Base-by-base conservation (phyloP, 2,113 vertebrate species). In the Salminus brasiliensis region DNA sequence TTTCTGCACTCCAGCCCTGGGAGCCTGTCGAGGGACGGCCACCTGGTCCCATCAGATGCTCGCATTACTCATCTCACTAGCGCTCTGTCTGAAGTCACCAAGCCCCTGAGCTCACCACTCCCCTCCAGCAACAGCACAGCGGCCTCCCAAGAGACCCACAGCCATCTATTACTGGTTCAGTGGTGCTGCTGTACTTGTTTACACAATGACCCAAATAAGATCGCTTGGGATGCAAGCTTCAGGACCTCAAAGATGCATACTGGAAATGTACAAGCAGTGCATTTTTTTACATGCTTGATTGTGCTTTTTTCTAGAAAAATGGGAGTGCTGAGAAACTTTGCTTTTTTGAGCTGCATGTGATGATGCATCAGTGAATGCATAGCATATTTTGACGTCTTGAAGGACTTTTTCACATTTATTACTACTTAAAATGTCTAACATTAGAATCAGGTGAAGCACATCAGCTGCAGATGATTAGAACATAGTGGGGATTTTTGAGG, bases 121-220 rank as follows among this genome's bases (percentile, higher is more conserved):
- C 30, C 73, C 79, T 57, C 72, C 81, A 80, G 85, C 86, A 85
- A 75, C 78, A 65, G 82, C 83, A 78, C 47, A 60, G 70, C 12
- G 53, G 25, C 71, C 53, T 81, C 81, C 81, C 81, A 32, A 21
- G 81, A 78, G 81, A 49, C 66, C 39, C 29, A 4, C 11, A 53
- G 43, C 53, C 75, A 74, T 72, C 81, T 81, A 75, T 77, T 78
- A 55, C 80, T 78, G 79, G 76, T 73, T 88, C 84, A 86, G 47
- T 79, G 49, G 12, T 4, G 59, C 76, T 76, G 78, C 52, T 79
- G 66, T 49, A 59, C 77, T 85, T 86, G 83, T 91, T 89, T 90
- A 89, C 81, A 90, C 85, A 87, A 82, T 90, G 90, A 91, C 91
- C 91, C 86, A 89, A 89, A 91, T 90, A 89, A 86, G 81, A 86